These are phyloP conservation scores for Nymphalis polychloros DNA, from an alignment of 2,888 invertebrate species.

Conservation along the genomic window DNA sequence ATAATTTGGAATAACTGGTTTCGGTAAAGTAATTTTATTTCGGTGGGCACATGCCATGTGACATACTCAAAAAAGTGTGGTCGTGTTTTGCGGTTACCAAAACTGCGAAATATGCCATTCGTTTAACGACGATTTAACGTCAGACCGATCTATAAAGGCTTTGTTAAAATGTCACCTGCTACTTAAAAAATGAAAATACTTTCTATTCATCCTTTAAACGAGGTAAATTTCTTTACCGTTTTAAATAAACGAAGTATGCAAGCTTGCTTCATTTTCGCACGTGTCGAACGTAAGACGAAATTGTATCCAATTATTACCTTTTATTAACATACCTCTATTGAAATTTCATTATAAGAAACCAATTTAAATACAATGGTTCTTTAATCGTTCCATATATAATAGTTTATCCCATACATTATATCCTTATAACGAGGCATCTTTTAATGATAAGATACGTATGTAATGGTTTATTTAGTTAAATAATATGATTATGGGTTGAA, in stretches of 20 bases:
- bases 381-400: slow-evolving; percentile 6
- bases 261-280: slow-evolving; percentile 16
- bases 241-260: slow-evolving; percentile 21
- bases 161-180: slow-evolving; percentile 67
- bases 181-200: slow-evolving; percentile 25
- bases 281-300: slow-evolving; percentile 11
- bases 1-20: slow-evolving; percentile 51
- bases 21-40: slow-evolving; percentile 52
- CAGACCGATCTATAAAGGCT: slow-evolving; percentile 65
- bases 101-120: slow-evolving; percentile 58
- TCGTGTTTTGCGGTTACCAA: slow-evolving; percentile 71
- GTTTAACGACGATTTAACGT: slow-evolving; percentile 60
- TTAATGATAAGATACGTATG: slow-evolving; percentile 19
- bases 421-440: slow-evolving; percentile 15
- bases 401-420: slow-evolving; percentile 11
- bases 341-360: slow-evolving; percentile 2
- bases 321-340: slow-evolving; percentile 4
- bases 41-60: slow-evolving; percentile 60
- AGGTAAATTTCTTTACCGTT: slow-evolving; percentile 37
- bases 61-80: slow-evolving; percentile 67
- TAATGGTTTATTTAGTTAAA: slow-evolving; percentile 30
- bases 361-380: slow-evolving; percentile 7
- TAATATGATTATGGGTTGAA: slow-evolving; percentile 33
- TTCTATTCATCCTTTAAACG: slow-evolving; percentile 36
- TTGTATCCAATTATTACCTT: slow-evolving; percentile 6